A percentile compares a stretch with the other conserved stretches of the same genome.
phyloP scores from a whole-genome alignment of 2,888 invertebrate species.

The Poecilobothrus nobilitatus region DNA sequence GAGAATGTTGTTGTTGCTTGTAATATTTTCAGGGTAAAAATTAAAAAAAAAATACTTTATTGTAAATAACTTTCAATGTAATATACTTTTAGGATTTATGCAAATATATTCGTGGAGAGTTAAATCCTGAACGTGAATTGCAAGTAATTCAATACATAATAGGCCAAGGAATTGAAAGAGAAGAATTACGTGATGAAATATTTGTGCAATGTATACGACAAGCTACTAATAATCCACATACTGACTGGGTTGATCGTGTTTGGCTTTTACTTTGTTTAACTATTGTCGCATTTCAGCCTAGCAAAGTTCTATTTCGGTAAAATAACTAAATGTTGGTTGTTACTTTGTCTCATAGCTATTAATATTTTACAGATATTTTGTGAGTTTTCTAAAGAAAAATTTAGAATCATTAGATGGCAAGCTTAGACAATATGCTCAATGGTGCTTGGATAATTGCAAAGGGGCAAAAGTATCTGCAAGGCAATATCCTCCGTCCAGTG shows the following conservation, averaged over 20 bases:
- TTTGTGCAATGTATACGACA: conserved; percentile 81
- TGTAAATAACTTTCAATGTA: neutral
- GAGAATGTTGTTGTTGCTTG: conserved; percentile 87
- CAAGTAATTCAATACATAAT: conserved; percentile 77
- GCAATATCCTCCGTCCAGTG: conserved; percentile 79
- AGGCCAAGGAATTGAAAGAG: conserved; percentile 78
- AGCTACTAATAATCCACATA: conserved; percentile 78
- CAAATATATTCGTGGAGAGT: conserved; percentile 81
- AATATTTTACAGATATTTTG: conserved; percentile 53
- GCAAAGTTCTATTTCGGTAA: conserved; percentile 40
- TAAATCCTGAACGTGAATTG: conserved; percentile 74
- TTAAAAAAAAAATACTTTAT: neutral
- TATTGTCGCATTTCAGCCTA: conserved; percentile 85
- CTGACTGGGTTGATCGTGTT: conserved; percentile 73
- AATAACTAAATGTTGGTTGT: neutral
- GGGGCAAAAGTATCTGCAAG: conserved; percentile 74
- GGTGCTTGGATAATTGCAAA: conserved; percentile 88
- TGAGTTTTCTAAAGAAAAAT: conserved; percentile 66
- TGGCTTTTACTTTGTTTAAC: conserved; percentile 85
- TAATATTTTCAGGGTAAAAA: conserved; percentile 75
- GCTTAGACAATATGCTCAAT: conserved; percentile 78
- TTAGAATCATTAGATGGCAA: conserved; percentile 56
- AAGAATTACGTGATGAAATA: conserved; percentile 87
- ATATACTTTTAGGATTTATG: conserved; percentile 63
- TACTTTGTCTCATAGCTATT: conserved; percentile 32